Evolutionary conservation across 2,797 vertebrate genomes (phyloP), one percentile per base, ranked within the genome.

Genomic region (Cebuella pygmaea): DNA sequence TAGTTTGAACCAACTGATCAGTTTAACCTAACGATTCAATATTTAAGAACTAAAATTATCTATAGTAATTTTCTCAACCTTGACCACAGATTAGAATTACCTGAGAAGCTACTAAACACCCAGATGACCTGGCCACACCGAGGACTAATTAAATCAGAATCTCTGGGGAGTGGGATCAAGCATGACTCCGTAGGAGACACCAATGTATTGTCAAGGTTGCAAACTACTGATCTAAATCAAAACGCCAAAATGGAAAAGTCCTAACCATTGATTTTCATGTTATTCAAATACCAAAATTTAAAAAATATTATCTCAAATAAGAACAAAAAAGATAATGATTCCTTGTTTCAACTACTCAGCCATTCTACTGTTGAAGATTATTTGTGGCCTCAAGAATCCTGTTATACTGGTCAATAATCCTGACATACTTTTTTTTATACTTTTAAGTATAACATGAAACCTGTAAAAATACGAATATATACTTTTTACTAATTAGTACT

Each of bases 401-500:
- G 2, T 70, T 46, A 72, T 9, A 80, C 52, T 61, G 27, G 2
- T 4, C 48, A 93, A 52, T 80, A n/a, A 76, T 10, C 39, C 27
- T 84, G 57, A 82, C n/a, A 55, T 55, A 72, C 3, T 3, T 0
- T 55, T 87, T 97, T 90, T 75, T 78, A 81, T 55, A 55, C 24
- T 84, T 72, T 70, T 81, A 81, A 67, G 33, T 81, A 72, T 36
- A 94, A 59, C 24, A 46, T 57, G 2, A 7, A 27, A 55, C 39
- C 67, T 6, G 55, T 55, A 30, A 74, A 90, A 83, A 87, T 19
- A 70, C 1, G 27, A n/a, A 19, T 64, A 41, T 50, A 86, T 52
- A 64, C 7, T 48, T 93, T 88, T 57, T 33, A 46, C 13, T 55
- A 84, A 12, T 86, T 82, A 76, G 96, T 97, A 99, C 99, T 97